Evolutionary conservation across 2,113 vertebrate genomes (phyloP), one percentile per base, ranked within the genome.

Genomic region (Equus quagga): DNA sequence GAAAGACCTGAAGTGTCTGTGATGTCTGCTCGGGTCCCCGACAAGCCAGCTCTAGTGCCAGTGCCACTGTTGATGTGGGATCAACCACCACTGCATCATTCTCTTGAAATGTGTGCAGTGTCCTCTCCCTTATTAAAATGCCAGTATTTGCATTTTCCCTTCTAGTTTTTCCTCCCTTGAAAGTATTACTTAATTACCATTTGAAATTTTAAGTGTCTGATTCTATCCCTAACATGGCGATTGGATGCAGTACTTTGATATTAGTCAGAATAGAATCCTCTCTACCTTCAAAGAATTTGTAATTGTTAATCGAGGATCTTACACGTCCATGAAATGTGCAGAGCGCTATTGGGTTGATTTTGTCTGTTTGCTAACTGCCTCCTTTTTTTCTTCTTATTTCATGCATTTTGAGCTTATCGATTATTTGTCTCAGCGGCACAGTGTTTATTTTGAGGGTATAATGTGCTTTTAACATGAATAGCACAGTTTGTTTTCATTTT

Each of bases 41-140:
- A 18, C 36, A 2, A 9, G 65, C 9, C 33, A 2, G 33, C 14
- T 9, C 2, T 5, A 1, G 0, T 1, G 51, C 3, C 6, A 0
- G 1, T 1, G 41, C 33, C 3, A 0, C 31, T 0, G 6, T 12
- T 31, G 13, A 13, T 0, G 0, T 26, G 24, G 54, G 6, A 5
- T 11, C 41, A 0, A 10, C 64, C 13, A 0, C 36, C 2, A 2
- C 64, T 0, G 8, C 64, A 1, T 8, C 0, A 0, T 21, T 46
- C 33, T 8, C 15, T 0, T 0, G 0, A 10, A 58, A 4, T 23
- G 18, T 19, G 4, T 0, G 1, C 28, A 5, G 44, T 4, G 28
- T 46, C 65, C 8, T 3, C 51, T 13, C 17, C 8, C 54, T 76
- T 69, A 5, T 18, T 5, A 21, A 28, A 44, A 65, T 10, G 24